Evolutionary conservation across 2,113 vertebrate species (phyloP), one percentile per base, ranked within the genome.

Genomic region (Ahaetulla prasina): DNA sequence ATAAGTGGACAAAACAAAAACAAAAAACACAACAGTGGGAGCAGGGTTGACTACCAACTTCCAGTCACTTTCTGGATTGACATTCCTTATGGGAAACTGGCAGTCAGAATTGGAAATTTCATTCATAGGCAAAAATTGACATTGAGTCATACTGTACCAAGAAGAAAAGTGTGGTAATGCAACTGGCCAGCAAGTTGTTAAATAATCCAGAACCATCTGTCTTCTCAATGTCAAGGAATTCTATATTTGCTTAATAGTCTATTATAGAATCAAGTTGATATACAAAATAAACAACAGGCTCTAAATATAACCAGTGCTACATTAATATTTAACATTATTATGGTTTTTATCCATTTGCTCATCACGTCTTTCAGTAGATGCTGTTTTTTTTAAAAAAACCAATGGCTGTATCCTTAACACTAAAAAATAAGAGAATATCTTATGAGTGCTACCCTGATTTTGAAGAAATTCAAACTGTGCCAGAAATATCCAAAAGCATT

Each of bases 121-220:
- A 74, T 60, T 92, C 47, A 68, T 45, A 88, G 35, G 30, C 84
- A 90, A 14, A 60, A 80, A 85, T 45, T 22, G 90, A 88, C 27
- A 7, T 43, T 68, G 47, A 18, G 2, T 86, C 84, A 90, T 52
- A 45, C n/a, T 20, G 16, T 2, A 74, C 30, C 14, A 86, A n/a
- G 90, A 18, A 55, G 25, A 54, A 35, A 43, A 60, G 50, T 74
- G 74, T 39, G 14, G 92, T 20, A 30, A 74, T 92, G 22, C 8
- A 87, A 55, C 74, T 88, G 57, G 52, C 85, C 91, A 88, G 45
- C n/a, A 88, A 88, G 85, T 86, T 88, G 47, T 92, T 74, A 87
- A 86, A 91, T 91, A 91, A 91, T 91, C 91, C 22, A 68, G 91
- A n/a, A 86, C 52, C 55, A 88, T 85, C 57, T 92, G 85, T 52